Conservation (phyloP, 2,888 invertebrate species). For the Glomeris marginata region DNA sequence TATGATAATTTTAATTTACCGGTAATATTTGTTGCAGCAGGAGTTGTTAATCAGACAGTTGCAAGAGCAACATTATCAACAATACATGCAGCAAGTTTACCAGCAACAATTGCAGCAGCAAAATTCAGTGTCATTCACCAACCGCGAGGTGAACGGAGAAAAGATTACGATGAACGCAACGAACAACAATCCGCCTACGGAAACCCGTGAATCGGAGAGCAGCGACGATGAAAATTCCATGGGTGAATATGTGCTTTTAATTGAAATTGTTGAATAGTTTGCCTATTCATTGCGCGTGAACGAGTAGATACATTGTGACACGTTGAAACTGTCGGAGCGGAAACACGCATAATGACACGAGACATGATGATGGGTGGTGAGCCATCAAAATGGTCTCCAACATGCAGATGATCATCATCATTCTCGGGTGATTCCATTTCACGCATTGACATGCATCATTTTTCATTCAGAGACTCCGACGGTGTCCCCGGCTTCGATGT, state of each 20-base stretch:
- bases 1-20: not conserved
- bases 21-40: constrained; percentile 45
- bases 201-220: constrained; percentile 28
- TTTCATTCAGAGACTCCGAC: constrained; percentile 15
- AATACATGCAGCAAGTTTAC: constrained; percentile 90
- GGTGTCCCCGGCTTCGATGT: constrained; percentile 64
- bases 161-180: too few relatives aligned
- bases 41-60: constrained; percentile 81
- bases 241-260: not conserved
- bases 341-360: too few relatives aligned
- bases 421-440: too few relatives aligned
- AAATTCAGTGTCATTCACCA: constrained; percentile 20
- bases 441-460: not conserved
- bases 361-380: too few relatives aligned
- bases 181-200: too few relatives aligned
- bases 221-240: constrained; percentile 22
- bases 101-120: constrained; percentile 34
- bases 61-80: constrained; percentile 97
- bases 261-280: not conserved
- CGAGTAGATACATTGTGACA: too few relatives aligned
- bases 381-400: too few relatives aligned
- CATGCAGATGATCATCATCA: too few relatives aligned
- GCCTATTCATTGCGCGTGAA: too few relatives aligned
- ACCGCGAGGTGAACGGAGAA: constrained; percentile 17
- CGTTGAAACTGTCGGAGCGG: too few relatives aligned